Percentiles rank a stretch among this genome's conserved stretches.
These are phyloP conservation scores for Ptychadena robeensis DNA, from an alignment of 2,797 vertebrate genomes.

Conservation along the genomic window DNA sequence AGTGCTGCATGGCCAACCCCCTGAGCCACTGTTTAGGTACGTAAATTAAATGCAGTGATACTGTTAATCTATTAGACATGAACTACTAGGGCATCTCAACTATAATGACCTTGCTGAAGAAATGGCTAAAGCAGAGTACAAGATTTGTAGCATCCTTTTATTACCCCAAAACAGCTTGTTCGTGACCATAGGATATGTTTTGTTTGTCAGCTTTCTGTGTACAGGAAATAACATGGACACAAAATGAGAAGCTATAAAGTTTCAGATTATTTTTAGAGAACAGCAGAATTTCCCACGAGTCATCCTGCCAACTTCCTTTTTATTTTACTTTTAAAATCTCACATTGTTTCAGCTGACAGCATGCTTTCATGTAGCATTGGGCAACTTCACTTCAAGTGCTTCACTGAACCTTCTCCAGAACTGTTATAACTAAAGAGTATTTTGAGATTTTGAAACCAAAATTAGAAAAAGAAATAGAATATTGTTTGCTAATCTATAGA, in stretches of 20 bases:
- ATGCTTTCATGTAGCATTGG: neutral
- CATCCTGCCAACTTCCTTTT: slow-evolving; percentile 36
- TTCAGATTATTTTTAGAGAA: slow-evolving; percentile 42
- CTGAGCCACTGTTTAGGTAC: no score
- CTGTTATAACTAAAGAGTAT: neutral
- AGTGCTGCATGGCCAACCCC: no score
- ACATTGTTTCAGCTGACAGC: slow-evolving; percentile 1
- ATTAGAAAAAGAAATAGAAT: no score
- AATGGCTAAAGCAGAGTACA: neutral
- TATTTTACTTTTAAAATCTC: slow-evolving; percentile 10
- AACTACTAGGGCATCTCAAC: no score
- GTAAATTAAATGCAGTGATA: no score
- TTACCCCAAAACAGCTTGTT: neutral
- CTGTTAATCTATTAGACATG: no score
- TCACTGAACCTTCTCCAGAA: neutral
- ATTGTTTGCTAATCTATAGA: no score
- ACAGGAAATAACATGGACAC: slow-evolving; percentile 27
- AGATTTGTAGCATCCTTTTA: neutral
- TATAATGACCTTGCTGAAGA: no score
- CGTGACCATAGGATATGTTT: slow-evolving; percentile 16
- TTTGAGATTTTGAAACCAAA: no score
- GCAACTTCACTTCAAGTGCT: neutral
- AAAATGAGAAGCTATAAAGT: slow-evolving; percentile 31
- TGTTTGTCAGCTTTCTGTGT: slow-evolving; percentile 20
- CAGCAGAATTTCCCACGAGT: slow-evolving; percentile 40